Percentiles rank a stretch among this genome's conserved stretches.
These are phyloP conservation scores for Phoxinus phoxinus DNA, from an alignment of 2,113 vertebrate genomes.

Conservation along the genomic window DNA sequence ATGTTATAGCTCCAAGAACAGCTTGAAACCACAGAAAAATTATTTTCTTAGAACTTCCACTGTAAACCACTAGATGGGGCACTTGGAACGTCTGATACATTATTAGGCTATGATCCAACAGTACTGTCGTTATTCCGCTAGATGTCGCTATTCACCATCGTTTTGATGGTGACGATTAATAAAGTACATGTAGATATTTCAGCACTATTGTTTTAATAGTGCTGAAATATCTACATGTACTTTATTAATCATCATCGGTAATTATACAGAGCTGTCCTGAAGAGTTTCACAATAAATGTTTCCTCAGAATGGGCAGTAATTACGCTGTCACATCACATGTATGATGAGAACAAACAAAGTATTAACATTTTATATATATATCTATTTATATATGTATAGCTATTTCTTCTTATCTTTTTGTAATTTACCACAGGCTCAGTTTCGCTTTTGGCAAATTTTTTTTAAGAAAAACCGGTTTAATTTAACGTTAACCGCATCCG, in stretches of 20 bases:
- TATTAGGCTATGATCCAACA: neutral
- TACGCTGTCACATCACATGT: neutral
- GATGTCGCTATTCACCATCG: neutral
- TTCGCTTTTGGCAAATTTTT: neutral
- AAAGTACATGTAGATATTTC: too few species aligned
- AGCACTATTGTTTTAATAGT: too few species aligned
- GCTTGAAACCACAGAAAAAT: neutral
- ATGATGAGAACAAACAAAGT: neutral
- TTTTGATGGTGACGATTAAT: too few species aligned
- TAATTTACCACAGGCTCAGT: neutral
- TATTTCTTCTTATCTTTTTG: neutral
- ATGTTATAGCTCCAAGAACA: neutral
- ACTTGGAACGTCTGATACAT: neutral
- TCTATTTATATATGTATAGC: neutral
- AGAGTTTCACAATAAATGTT: neutral
- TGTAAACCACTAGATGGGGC: neutral
- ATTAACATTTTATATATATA: neutral
- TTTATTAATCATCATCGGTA: neutral
- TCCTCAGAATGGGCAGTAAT: neutral
- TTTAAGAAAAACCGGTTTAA: neutral
- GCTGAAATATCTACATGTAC: neutral
- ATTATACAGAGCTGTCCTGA: neutral
- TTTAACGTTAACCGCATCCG: conserved; percentile 18
- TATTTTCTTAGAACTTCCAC: neutral
- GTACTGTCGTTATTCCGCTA: neutral